phyloP scores from a whole-genome alignment of 2,888 invertebrate species.

The Sussaba pulchella region DNA sequence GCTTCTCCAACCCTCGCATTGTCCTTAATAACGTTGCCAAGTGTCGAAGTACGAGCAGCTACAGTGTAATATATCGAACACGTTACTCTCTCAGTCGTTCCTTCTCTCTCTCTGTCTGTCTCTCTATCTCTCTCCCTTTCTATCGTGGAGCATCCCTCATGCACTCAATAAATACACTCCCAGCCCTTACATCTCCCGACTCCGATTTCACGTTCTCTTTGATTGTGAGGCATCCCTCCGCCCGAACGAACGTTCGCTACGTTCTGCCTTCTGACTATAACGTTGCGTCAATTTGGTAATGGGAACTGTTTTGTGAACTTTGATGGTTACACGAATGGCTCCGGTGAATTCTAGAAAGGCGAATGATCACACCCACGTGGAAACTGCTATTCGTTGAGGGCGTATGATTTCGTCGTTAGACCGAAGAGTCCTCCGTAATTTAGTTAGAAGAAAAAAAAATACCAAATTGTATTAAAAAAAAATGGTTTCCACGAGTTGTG shows the following conservation, averaged over 20 bases:
- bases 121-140: too few relatives aligned
- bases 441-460: too few relatives aligned
- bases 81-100: slow-evolving; percentile 25
- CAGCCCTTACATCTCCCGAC: background rate
- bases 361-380: too few relatives aligned
- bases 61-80: slow-evolving; percentile 46
- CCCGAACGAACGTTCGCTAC: background rate
- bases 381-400: too few relatives aligned
- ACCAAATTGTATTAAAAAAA: too few relatives aligned
- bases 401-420: too few relatives aligned
- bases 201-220: slow-evolving; percentile 9
- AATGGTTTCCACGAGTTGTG: too few relatives aligned
- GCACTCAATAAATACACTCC: background rate
- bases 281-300: slow-evolving; percentile 60
- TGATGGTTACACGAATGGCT: background rate
- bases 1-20: background rate
- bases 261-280: slow-evolving; percentile 42
- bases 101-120: too few relatives aligned
- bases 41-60: slow-evolving; percentile 49
- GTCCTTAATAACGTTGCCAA: slow-evolving; percentile 47
- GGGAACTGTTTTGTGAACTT: slow-evolving; percentile 26
- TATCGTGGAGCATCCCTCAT: background rate
- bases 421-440: too few relatives aligned
- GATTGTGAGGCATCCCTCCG: background rate
- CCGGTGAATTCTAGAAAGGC: too few relatives aligned